phyloP scores from a whole-genome alignment of 1,140 invertebrate species.

The Lineus longissimus region DNA sequence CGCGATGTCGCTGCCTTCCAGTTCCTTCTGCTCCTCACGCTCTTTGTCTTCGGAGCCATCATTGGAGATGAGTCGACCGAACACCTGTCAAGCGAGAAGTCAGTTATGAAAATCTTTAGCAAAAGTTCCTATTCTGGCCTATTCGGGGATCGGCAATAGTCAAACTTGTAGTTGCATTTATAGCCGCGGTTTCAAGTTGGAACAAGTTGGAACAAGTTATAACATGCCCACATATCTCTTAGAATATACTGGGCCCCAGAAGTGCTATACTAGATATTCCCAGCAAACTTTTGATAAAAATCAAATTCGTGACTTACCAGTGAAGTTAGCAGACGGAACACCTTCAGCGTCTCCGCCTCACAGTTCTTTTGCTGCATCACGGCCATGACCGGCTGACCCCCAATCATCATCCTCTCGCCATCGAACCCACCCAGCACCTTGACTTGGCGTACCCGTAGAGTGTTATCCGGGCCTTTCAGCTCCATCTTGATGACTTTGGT shows the following conservation, averaged over 20 bases:
- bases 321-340: conserved; percentile 89
- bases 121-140: too few species aligned
- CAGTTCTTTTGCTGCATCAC: conserved; percentile 65
- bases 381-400: conserved; percentile 37
- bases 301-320: conserved; percentile 62
- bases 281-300: too few species aligned
- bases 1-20: conserved; percentile 45
- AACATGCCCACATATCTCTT: too few species aligned
- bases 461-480: conserved; percentile 86
- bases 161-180: too few species aligned
- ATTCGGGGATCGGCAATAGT: too few species aligned
- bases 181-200: too few species aligned
- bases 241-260: too few species aligned
- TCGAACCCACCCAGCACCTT: conserved; percentile 51
- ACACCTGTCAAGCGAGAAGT: conserved; percentile 63
- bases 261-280: too few species aligned
- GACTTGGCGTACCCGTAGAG: conserved; percentile 82
- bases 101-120: too few species aligned
- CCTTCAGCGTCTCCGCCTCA: conserved; percentile 86
- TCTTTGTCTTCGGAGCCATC: conserved; percentile 38
- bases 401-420: conserved; percentile 30
- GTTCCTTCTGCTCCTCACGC: conserved; percentile 29
- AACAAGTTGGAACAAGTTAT: too few species aligned
- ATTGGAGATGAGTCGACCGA: conserved; percentile 75
- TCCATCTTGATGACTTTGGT: conserved; percentile 65